Evolutionary conservation across 1,140 invertebrate species (phyloP), one percentile per base, ranked within the genome.

Genomic region (Caenorhabditis inopinata): DNA sequence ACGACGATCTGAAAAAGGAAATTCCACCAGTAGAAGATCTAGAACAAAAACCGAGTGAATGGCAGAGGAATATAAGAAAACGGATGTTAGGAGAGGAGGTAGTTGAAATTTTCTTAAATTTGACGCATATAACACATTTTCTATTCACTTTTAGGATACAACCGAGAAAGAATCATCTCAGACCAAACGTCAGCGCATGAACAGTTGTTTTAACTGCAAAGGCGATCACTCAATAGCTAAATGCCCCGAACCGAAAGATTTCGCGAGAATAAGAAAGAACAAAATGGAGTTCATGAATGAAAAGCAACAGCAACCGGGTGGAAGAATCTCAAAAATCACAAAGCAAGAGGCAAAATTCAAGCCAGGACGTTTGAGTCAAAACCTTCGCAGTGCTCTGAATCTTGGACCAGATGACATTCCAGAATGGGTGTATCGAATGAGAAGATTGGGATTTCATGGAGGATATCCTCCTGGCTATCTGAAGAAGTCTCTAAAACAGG

Each of bases 381-480:
- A 32, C 4, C 77, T 83, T 7, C 51, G 29, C 32, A 38, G 58
- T 9, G 83, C 83, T 2, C 48, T 83, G 23, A 51, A 29, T n/a
- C 18, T 83, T 14, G 68, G 83, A 21, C 35, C 76, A 0, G 53
- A 83, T 38, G 83, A 83, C 29, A 79, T 83, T 51, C 83, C 83
- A 14, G 82, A 80, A 29, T 83, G 77, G 62, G 48, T 83, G 27
- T 83, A 83, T 46, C 23, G 82, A 23, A 83, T 83, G 83, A 53
- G 83, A 45, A 75, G 77, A 74, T 51, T 78, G 74, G 83, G 83
- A 23, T 83, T 83, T 46, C 18, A 76, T n/a, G n/a, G 48, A 7
- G 83, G 83, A 76, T 83, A 83, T 77, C 83, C 83, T 2, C 83
- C 83, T 12, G 82, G 62, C 12, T 83, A 83, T 42, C 38, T 83